Evolutionary conservation across 2,888 invertebrate species (phyloP).

Genomic region (Amphipoea lucens): DNA sequence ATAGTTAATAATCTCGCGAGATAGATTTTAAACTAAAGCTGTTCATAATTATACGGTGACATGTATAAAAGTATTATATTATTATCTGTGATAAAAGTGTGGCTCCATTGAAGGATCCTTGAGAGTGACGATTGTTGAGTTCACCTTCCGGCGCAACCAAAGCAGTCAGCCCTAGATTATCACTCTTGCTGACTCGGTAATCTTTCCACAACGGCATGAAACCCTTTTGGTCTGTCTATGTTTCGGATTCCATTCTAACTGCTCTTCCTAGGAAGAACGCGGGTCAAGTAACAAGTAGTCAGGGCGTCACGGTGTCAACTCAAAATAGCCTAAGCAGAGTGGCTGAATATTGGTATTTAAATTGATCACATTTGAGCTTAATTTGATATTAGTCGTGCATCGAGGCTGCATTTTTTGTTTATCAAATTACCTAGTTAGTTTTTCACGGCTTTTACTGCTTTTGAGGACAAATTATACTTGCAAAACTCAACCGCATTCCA

Average conservation of each 20-base stretch:
- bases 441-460: constrained; percentile 47
- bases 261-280: constrained; percentile 48
- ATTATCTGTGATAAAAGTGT: background rate
- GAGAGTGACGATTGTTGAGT: background rate
- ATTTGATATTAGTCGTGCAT: constrained; percentile 38
- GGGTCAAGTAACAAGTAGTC: constrained; percentile 53
- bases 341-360: constrained; percentile 53
- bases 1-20: too few species aligned
- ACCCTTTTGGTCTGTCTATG: background rate
- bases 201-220: background rate
- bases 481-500: constrained; percentile 33
- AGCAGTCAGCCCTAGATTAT: background rate
- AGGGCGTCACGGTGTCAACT: constrained; percentile 43
- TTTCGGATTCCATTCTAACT: constrained; percentile 43
- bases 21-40: too few species aligned
- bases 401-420: constrained; percentile 47
- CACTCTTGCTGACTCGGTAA: background rate
- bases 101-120: background rate
- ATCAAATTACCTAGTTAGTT: constrained; percentile 28
- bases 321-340: constrained; percentile 57
- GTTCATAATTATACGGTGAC: too few species aligned
- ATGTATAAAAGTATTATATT: background rate
- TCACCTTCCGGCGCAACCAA: too few species aligned
- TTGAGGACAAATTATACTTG: constrained; percentile 4
- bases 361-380: constrained; percentile 44